These are phyloP conservation scores for Siphonodentalium dalli DNA, from an alignment of 2,888 invertebrate genomes.

Conservation along the genomic window DNA sequence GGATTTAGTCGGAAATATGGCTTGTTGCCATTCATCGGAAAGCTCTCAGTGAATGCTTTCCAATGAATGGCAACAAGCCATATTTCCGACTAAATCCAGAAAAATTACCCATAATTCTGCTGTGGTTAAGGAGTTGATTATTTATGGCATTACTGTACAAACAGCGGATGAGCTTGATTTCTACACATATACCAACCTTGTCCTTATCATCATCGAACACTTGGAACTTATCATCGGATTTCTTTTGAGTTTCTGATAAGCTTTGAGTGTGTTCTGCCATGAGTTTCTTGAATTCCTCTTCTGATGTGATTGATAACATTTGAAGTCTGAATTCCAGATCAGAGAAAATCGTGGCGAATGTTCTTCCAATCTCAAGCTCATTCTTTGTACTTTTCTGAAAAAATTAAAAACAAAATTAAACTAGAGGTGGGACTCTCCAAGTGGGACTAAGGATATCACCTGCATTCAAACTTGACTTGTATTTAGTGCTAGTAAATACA, in stretches of 20 bases:
- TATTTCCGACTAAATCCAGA: no score
- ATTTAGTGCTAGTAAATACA: no score
- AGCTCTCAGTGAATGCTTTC: no score
- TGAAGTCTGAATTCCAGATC: constrained; percentile 70
- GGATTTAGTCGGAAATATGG: no score
- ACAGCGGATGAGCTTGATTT: background rate
- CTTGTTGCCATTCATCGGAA: no score
- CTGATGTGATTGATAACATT: constrained; percentile 68
- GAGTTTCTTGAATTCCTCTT: constrained; percentile 69
- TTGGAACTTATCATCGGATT: constrained; percentile 7
- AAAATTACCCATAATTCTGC: no score
- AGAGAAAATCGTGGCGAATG: constrained; percentile 72
- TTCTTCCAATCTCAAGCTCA: constrained; percentile 71
- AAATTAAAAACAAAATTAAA: background rate
- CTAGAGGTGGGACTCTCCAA: no score
- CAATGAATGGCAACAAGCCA: no score
- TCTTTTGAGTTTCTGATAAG: constrained; percentile 34
- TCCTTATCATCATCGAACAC: constrained; percentile 9
- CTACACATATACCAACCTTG: background rate
- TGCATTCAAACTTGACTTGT: no score
- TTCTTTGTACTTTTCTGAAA: constrained; percentile 67
- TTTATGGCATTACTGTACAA: no score
- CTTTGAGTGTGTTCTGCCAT: constrained; percentile 66
- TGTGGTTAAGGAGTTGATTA: no score
- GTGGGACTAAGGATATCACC: no score